Percentiles rank a stretch among this genome's conserved stretches.
These are phyloP conservation scores for Baccha elongata DNA, from an alignment of 2,888 invertebrate genomes.

Conservation along the genomic window DNA sequence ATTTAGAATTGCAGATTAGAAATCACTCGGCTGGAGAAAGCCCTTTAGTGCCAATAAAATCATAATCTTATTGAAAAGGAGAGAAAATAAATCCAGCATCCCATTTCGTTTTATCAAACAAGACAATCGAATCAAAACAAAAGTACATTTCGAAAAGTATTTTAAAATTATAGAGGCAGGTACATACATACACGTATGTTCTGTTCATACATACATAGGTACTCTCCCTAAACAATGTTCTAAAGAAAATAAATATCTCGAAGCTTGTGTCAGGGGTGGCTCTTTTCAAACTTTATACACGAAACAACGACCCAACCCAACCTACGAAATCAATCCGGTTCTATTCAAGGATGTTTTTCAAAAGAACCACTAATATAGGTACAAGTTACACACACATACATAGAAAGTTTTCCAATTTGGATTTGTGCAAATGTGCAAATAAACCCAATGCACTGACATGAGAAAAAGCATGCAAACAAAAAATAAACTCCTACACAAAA, in stretches of 20 bases:
- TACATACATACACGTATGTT: too few species aligned
- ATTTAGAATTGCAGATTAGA: too few species aligned
- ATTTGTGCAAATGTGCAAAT: conserved; percentile 71
- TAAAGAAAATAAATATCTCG: background rate
- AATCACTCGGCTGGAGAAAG: too few species aligned
- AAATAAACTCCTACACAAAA: conserved; percentile 28
- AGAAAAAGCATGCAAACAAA: conserved; percentile 20
- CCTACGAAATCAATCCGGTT: background rate
- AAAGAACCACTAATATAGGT: conserved; percentile 66
- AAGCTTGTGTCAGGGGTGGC: background rate
- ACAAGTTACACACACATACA: conserved; percentile 62
- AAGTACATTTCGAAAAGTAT: conserved; percentile 48
- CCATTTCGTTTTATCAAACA: background rate
- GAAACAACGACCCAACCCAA: conserved; percentile 19
- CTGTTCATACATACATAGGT: background rate
- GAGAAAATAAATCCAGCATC: too few species aligned
- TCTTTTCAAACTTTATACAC: background rate
- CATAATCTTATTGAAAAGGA: too few species aligned
- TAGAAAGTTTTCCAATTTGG: conserved; percentile 67
- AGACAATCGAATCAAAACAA: conserved; percentile 16
- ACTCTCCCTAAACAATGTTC: background rate
- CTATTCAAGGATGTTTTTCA: conserved; percentile 41
- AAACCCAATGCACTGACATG: conserved; percentile 49
- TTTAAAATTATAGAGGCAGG: too few species aligned
- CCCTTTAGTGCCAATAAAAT: too few species aligned